Conservation (phyloP, 1,140 invertebrate species). For the Calliopsis andreniformis region DNA sequence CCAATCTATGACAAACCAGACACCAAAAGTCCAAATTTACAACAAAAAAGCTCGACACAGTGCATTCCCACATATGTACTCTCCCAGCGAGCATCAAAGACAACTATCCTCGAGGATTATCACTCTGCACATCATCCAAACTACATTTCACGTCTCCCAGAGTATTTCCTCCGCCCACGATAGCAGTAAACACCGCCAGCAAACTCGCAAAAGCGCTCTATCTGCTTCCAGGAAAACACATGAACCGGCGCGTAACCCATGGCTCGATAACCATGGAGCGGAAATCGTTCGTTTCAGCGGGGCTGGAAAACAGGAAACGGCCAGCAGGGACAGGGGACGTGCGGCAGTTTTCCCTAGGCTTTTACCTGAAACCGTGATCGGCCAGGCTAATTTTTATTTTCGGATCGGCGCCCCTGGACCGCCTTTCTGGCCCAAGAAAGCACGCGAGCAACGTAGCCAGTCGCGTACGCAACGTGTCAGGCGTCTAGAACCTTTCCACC, state of each 20-base stretch:
- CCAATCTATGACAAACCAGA: no score
- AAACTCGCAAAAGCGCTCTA: no score
- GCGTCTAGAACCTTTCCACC: constrained; percentile 1
- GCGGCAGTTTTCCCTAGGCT: background rate
- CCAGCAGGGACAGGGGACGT: background rate
- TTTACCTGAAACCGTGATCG: background rate
- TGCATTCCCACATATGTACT: no score
- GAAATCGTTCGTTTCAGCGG: constrained; percentile 28
- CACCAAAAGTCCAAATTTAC: no score
- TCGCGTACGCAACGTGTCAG: constrained; percentile 23
- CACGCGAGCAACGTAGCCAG: constrained; percentile 29
- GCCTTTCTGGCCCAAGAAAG: background rate
- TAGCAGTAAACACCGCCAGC: no score
- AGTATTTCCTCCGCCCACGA: background rate
- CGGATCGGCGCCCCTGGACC: background rate
- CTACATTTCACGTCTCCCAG: no score
- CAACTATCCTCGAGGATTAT: no score
- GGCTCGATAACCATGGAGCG: constrained; percentile 13
- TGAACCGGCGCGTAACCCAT: constrained; percentile 19
- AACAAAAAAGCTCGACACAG: no score
- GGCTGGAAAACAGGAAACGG: constrained; percentile 13
- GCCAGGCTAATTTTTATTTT: constrained; percentile 5
- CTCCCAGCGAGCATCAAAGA: no score
- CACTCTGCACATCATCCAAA: no score
- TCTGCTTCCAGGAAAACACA: constrained; percentile 28